Evolutionary conservation across 2,113 vertebrate species (phyloP), one percentile per base, ranked within the genome.

Genomic region (Marmota flaviventris): DNA sequence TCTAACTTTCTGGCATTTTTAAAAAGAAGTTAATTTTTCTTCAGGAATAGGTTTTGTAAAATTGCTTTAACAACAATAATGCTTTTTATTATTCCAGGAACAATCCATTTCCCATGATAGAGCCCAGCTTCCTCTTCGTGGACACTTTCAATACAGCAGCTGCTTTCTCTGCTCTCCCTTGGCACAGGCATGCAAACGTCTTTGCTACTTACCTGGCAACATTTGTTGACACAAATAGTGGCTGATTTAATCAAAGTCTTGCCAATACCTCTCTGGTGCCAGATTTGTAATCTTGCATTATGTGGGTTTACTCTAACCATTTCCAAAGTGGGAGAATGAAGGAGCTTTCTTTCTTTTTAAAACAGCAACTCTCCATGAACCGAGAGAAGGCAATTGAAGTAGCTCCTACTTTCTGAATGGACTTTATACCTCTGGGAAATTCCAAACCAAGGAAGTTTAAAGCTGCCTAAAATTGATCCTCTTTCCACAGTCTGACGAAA

Each of bases 191-290:
- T 75, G 56, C 87, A 95, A 78, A 39, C n/a, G 70, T 89, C 79
- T 85, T 92, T 95, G 95, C 72, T 61, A 93, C 48, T 92, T 93
- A 97, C 95, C 97, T 96, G 96, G 95, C 89, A 96, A 93, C 84
- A 88, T 85, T 94, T 95, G 69, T 95, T 88, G 93, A 92, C 16
- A 90, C 72, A 94, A 94, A 96, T 27, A 70, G 82, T 61, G 78
- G 82, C 77, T 94, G 94, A 93, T 96, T 94, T 89, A 61, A 95
- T 96, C 95, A 76, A 95, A 94, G 51, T 77, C 82, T 92, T 90
- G 93, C 97, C 95, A 94, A 58, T 91, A 27, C 27, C 1, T 93
- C 8, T 37, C 37, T 17, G 25, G 45, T 93, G 75, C 89, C 96
- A 84, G 27, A 42, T 94, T 84, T 89, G n/a, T 81, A 69, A 85